A percentile compares a stretch with the other conserved stretches of the same genome.
Conservation (phyloP, 2,113 vertebrate genomes). For the Pteropus alecto region DNA sequence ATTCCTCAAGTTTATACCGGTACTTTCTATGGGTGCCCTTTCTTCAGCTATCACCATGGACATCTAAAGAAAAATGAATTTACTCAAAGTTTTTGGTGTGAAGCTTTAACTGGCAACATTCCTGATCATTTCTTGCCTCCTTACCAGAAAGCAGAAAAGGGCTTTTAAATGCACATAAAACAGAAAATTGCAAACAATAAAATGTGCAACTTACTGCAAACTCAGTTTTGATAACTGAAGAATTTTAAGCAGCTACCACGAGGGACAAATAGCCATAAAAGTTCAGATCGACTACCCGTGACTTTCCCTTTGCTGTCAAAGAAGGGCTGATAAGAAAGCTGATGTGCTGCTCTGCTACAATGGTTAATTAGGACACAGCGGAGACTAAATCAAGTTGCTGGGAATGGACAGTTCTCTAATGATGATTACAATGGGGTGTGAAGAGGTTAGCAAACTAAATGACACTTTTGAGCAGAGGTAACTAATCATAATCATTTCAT, state of each 20-base stretch:
- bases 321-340: not conserved
- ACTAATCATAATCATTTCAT: constrained; percentile 62
- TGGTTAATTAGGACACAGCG: constrained; percentile 47
- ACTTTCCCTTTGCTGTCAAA: constrained; percentile 35
- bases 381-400: constrained; percentile 48
- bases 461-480: constrained; percentile 69
- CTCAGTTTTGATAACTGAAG: constrained; percentile 77
- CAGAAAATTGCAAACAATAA: constrained; percentile 72
- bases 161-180: constrained; percentile 78
- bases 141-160: constrained; percentile 76
- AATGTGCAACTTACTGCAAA: constrained; percentile 83
- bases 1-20: not conserved
- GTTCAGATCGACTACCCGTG: constrained; percentile 18
- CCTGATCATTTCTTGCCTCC: constrained; percentile 75
- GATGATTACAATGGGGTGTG: not conserved
- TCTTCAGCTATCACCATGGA: constrained; percentile 3
- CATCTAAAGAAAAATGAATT: constrained; percentile 53
- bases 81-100: constrained; percentile 71
- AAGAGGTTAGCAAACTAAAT: constrained; percentile 68
- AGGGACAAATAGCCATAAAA: constrained; percentile 52
- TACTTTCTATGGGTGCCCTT: constrained; percentile 26
- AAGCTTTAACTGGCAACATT: constrained; percentile 82
- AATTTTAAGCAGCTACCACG: constrained; percentile 58
- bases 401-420: constrained; percentile 55
- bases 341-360: constrained; percentile 40